Evolutionary conservation across 2,113 vertebrate genomes (phyloP).

Genomic region (Strigops habroptila): DNA sequence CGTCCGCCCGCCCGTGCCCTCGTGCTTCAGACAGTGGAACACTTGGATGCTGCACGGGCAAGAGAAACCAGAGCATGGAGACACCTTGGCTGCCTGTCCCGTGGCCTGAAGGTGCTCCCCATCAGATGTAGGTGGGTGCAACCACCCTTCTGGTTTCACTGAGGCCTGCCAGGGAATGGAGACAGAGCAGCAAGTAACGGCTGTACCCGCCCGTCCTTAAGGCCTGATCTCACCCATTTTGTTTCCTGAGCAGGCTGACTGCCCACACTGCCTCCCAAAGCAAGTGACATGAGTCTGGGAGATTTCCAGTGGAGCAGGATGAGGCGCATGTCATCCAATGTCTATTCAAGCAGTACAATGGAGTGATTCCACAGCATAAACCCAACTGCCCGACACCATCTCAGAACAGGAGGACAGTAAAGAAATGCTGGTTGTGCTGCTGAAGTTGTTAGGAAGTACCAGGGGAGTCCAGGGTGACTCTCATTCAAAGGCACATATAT

Average conservation of each 20-base stretch:
- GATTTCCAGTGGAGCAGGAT: not conserved
- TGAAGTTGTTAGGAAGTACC: not conserved
- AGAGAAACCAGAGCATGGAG: not conserved
- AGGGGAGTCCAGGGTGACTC: not conserved
- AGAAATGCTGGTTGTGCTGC: not conserved
- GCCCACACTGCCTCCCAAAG: not conserved
- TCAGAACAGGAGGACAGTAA: not conserved
- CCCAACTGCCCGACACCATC: not conserved
- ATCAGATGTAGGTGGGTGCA: fast-evolving
- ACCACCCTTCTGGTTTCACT: not conserved
- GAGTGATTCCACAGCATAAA: not conserved
- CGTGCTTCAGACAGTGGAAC: slow-evolving; percentile 92
- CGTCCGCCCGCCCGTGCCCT: slow-evolving; percentile 88
- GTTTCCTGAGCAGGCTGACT: not conserved
- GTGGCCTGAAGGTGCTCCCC: fast-evolving
- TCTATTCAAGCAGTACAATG: not conserved
- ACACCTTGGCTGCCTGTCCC: not conserved
- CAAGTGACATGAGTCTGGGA: fast-evolving
- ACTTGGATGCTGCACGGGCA: slow-evolving; percentile 83
- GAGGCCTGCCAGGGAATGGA: not conserved
- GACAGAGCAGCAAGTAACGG: not conserved
- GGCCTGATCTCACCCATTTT: not conserved
- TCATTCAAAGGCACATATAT: fast-evolving
- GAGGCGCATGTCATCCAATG: not conserved
- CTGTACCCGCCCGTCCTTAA: fast-evolving